Evolutionary conservation across 2,888 invertebrate species (phyloP), one percentile per base, ranked within the genome.

Genomic region (Idaea biselata): DNA sequence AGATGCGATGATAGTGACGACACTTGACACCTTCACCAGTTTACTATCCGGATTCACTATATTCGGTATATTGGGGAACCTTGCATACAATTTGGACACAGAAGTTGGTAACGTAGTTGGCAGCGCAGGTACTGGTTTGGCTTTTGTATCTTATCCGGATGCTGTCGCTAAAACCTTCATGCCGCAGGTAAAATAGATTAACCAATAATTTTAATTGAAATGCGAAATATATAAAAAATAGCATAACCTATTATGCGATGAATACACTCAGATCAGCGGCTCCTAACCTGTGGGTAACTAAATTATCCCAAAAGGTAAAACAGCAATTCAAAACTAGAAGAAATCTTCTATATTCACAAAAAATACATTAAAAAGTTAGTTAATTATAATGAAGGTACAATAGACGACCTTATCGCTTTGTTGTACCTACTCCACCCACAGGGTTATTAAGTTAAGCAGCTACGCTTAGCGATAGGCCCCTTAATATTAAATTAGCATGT

Each of bases 61-160:
- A 68, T 97, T 97, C 77, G 96, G 96, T 7, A 96, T 97, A 67
- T 88, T 97, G 58, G 97, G 97, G 0, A 97, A 97, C 82, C 84
- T 97, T 74, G 96, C 97, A 0, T 86, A 95, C 74, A 95, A 95
- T 77, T 91, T 91, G 62, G 91, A 93, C 0, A 87, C 88, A 7
- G 89, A 95, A 7, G 94, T 96, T 1, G 78, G 87, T 0, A 86
- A 93, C 0, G 95, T 96, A 0, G 94, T 97, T 0, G 95, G 95
- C 8, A 88, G 93, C 25, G 95, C 95, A 32, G 97, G 97, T 5
- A 95, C 96, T 0, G 96, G 97, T 0, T 86, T 97, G 62, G 97
- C 97, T 0, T 97, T 97, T 78, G 94, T 97, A 60, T 97, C 97
- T 0, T 97, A 97, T 82, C 97, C 97, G 0, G 96, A 97, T 78